phyloP scores from a whole-genome alignment of 2,888 invertebrate species.

The Maniola hyperantus region DNA sequence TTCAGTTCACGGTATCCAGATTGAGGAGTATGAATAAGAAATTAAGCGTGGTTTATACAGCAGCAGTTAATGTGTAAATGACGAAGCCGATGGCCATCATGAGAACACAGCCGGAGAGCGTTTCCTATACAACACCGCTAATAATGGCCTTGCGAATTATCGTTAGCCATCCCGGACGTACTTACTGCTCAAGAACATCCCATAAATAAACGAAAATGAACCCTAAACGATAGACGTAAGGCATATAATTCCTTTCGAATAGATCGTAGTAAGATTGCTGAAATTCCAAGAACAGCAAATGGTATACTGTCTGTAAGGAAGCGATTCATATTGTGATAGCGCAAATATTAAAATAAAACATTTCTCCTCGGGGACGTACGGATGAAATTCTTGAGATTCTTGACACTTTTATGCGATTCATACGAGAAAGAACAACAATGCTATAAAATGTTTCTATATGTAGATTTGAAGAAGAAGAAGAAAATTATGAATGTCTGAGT shows the following conservation, averaged over 20 bases:
- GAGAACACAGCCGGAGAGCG: constrained; percentile 44
- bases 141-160: constrained; percentile 52
- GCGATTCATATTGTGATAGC: constrained; percentile 38
- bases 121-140: constrained; percentile 49
- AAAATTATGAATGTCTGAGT: neutral
- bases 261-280: constrained; percentile 26
- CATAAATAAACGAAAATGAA: constrained; percentile 28
- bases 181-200: constrained; percentile 30
- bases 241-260: constrained; percentile 22
- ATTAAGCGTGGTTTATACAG: constrained; percentile 11
- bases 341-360: constrained; percentile 36
- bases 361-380: constrained; percentile 20
- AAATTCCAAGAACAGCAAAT: constrained; percentile 36
- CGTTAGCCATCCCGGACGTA: constrained; percentile 45
- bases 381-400: constrained; percentile 9
- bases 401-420: neutral
- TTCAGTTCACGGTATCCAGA: neutral
- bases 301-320: constrained; percentile 38
- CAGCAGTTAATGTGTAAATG: constrained; percentile 36
- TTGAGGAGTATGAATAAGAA: neutral
- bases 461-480: no score
- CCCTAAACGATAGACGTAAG: constrained; percentile 21
- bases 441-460: neutral
- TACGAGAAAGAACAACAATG: neutral
- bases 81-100: constrained; percentile 41